Base-by-base conservation (phyloP, 2,113 vertebrate species). In the Tapirus terrestris region DNA sequence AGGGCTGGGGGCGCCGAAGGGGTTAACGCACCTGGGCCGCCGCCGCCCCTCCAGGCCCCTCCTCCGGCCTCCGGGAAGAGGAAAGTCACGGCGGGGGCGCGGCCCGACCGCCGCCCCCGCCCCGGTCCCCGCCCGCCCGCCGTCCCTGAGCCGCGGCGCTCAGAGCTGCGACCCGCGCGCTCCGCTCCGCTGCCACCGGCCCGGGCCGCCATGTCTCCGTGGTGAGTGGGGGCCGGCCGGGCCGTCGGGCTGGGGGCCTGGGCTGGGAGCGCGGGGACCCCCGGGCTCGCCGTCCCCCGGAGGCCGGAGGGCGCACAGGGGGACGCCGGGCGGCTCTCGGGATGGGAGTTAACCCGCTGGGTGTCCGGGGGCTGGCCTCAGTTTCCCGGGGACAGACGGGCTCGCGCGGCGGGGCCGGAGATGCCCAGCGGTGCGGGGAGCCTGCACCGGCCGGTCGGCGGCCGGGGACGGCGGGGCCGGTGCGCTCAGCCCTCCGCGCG, bases 131-230 rank as follows among this genome's bases (percentile, higher is more conserved):
- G 75, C 97, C 97, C 51, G 77, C 89, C 93, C 7, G 58, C 61
- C 61, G 68, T 27, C 48, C 70, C 77, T 29, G 67, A 43, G 72
- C 72, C 43, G 97, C 94, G 75, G 90, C 72, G 45, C 77, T 45
- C 88, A 43, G 91, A 89, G 84, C 94, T 67, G 95, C 79, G 92
- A 72, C 95, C 97, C 96, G 94, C 96, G 83, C 93, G 94, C 96
- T 45, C 90, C 67, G 94, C 95, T 94, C 85, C 85, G 65, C 89
- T 60, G 94, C 80, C 36, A 87, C 85, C 53, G 73, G 92, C 77
- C 89, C 85, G 96, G 95, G 93, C 96, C 96, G 98, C 98, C 98
- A 99, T 99, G 99, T 99, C 98, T 88, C 98, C 97, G 97, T 98
- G 99, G 99, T 99, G 96, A 99, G 98, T 98, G 93, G 48, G 92